Evolutionary conservation across 2,888 invertebrate genomes (phyloP), one percentile per base, ranked within the genome.

Genomic region (Dorcus hopei): DNA sequence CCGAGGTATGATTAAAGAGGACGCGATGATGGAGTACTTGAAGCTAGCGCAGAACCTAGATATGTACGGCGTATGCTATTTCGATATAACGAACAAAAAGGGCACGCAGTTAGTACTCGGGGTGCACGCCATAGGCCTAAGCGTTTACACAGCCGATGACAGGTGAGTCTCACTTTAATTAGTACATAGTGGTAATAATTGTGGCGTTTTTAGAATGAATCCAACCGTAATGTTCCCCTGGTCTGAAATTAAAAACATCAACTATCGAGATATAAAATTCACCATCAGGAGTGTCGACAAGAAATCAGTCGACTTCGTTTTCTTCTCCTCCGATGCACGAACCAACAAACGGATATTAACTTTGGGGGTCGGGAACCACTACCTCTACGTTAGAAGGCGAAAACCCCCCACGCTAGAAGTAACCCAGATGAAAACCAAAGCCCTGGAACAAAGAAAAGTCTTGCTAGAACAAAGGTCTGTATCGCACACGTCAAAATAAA

Each of bases 391-490:
- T 93, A 87, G 96, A 62, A 85, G 98, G 67, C 89, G 98, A 76
- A 97, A 98, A 81, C 96, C 97, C 23, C 99, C 99, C 80, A 95
- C 96, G 67, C 97, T 98, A 74, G 98, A 99, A 83, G 95, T 99
- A 60, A 95, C 96, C 80, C 97, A 97, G 81, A 97, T 99, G 98
- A 98, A 97, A 84, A 96, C 97, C 68, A 97, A 97, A 82, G 97
- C 97, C 2, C 80, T 90, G 9, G 95, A 97, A 78, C 95, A 97
- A 79, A 93, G 94, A 76, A 85, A 90, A 68, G 90, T 91, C 64
- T 95, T 94, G 80, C 91, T 95, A 77, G 90, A 91, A 71, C 95
- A 96, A 80, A 88, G 91, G 90, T 90, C 73, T 53, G 3, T 23
- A 45, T 50, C n/a, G 14, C 43, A 42, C 48, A 38, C 16, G 14